Conservation (phyloP, 1,140 invertebrate genomes). For the Phenacoccus solenopsis region DNA sequence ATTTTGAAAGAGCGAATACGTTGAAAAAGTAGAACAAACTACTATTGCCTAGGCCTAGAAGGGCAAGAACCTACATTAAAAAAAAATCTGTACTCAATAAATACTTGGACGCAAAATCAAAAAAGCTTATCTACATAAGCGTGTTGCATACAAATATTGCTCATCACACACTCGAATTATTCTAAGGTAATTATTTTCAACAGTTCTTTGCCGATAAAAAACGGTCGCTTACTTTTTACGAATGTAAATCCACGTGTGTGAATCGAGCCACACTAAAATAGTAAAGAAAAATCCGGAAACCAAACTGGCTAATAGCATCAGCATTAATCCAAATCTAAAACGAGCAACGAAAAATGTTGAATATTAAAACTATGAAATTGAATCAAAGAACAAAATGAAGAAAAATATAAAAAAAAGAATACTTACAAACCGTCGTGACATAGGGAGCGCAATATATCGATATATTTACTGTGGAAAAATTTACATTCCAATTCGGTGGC, state of each 20-base stretch:
- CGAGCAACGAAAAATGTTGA: slow-evolving; percentile 24
- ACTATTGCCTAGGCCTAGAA: no score
- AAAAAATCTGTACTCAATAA: no score
- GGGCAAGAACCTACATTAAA: no score
- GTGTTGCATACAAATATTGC: no score
- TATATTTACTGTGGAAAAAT: slow-evolving; percentile 62
- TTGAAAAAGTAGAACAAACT: no score
- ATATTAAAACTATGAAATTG: background rate
- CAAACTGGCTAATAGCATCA: slow-evolving; percentile 72
- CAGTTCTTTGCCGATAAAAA: no score
- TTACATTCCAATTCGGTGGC: slow-evolving; percentile 66
- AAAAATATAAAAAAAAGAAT: background rate
- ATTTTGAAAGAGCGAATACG: no score
- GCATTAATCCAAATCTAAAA: slow-evolving; percentile 52
- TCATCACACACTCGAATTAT: no score
- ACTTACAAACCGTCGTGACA: slow-evolving; percentile 66
- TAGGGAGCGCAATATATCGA: slow-evolving; percentile 55
- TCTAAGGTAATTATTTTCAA: no score
- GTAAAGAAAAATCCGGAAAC: slow-evolving; percentile 77
- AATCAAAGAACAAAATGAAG: background rate
- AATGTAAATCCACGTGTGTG: slow-evolving; percentile 92
- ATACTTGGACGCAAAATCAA: no score
- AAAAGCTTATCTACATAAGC: no score
- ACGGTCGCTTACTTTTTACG: slow-evolving; percentile 62
- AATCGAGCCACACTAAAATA: slow-evolving; percentile 82